Evolutionary conservation across 1,140 invertebrate genomes (phyloP), one percentile per base, ranked within the genome.

Genomic region (Anastrepha ludens): DNA sequence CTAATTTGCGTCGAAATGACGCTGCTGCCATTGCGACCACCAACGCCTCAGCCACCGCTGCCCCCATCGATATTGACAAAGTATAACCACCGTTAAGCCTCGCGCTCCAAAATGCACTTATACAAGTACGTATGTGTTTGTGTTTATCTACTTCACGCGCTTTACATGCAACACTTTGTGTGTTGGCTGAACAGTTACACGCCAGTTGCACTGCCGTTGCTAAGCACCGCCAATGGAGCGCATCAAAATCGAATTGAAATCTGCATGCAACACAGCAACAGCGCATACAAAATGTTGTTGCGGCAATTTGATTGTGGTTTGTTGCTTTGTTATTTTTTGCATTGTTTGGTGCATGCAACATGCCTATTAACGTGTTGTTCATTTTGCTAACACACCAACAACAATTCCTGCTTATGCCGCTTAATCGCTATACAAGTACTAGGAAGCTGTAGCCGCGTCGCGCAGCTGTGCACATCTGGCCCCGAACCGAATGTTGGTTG

Each of bases 291-390:
- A 74, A 74, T 44, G 15, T 29, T 78, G 47, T 44, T 78, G 70
- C 44, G 5, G 50, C 74, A 81, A 55, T 81, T 81, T 81, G 74
- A 81, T 55, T 81, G 74, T 47, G 7, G 15, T 17, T 81, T 55
- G 44, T 47, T 74, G 39, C 41, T 29, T 47, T 74, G 11, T 74
- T 74, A 15, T 74, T 47, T 47, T 39, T 29, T 41, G 29, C 47
- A 81, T 81, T 81, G 44, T 81, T 81, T 81, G 74, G 47, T 55
- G 41, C 74, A 81, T 81, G 74, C 74, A 81, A 81, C 74, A 81
- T 81, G 74, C 47, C 74, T 55, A 81, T 81, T 81, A 81, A 81
- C 85, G 41, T 86, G 67, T 86, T 88, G 60, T 55, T 3, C 74
- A 50, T 55, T 74, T 74, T 74, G 41, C 67, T 47, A 74, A 9